These are phyloP conservation scores for Drosophila pandora DNA, from an alignment of 1,140 invertebrate genomes.

Conservation along the genomic window DNA sequence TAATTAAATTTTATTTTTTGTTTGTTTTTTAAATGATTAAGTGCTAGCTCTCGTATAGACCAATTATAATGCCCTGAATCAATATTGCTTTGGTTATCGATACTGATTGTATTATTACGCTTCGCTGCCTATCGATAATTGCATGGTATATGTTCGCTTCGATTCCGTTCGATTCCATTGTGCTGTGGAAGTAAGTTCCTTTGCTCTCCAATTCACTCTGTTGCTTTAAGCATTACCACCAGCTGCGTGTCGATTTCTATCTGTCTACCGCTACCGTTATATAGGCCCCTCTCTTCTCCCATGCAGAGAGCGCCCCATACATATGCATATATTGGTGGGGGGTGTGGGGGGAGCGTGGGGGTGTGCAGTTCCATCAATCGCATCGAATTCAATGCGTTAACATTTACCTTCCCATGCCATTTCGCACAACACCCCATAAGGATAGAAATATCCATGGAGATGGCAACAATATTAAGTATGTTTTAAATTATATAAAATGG, in stretches of 20 bases:
- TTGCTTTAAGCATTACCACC: constrained; percentile 55
- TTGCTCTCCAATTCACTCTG: constrained; percentile 37
- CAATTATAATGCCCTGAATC: too few species aligned
- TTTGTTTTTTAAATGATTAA: too few species aligned
- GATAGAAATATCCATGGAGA: neutral
- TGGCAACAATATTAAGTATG: neutral
- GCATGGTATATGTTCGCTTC: constrained; percentile 8
- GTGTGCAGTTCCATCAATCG: constrained; percentile 61
- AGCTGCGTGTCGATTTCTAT: constrained; percentile 57
- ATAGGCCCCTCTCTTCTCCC: neutral
- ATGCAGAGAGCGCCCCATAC: neutral
- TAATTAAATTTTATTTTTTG: neutral
- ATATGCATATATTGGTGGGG: neutral
- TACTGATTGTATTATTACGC: constrained; percentile 3
- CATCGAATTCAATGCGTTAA: constrained; percentile 60
- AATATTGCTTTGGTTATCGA: neutral
- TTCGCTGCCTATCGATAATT: neutral
- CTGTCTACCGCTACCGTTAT: constrained; percentile 27
- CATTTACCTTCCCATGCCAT: constrained; percentile 41
- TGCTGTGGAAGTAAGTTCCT: constrained; percentile 5
- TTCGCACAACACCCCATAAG: constrained; percentile 1
- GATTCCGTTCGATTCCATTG: constrained; percentile 31
- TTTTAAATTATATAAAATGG: neutral
- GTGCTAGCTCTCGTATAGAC: too few species aligned
- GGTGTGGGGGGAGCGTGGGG: constrained; percentile 3